Base-by-base conservation (phyloP, 2,113 vertebrate genomes). In the Corapipo altera region DNA sequence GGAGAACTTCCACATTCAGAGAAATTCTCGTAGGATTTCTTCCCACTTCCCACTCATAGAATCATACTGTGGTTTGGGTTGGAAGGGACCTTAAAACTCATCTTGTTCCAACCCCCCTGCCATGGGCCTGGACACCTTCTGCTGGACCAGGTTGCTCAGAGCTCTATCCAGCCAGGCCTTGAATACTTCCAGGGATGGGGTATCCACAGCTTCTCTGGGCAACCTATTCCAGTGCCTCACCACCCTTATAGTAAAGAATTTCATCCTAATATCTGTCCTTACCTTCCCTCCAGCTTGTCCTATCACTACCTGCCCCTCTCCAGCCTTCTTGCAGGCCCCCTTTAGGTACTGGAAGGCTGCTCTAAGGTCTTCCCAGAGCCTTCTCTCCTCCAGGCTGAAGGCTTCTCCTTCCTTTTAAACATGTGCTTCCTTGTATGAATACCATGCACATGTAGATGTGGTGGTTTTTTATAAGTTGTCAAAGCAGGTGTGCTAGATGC, bases 381-480 rank as follows among this genome's bases (percentile, higher is more conserved):
- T 75, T 67, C 32, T 58, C 27, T 82, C 58, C 48, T 49, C 32
- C 49, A 57, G 57, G 35, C 7, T 77, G 65, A 71, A 33, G 32
- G 32, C 6, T 71, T 43, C 46, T 77, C 23, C 55, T 76, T 80
- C 46, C 55, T 74, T 92, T 91, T 28, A 24, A 84, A 30, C 8
- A 3, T 21, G 20, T 26, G 26, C 66, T 86, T 67, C 35, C 67
- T n/a, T 12, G 37, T 64, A 0, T 10, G 44, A 75, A 15, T 0
- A 2, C 65, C 55, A 39, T 0, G 1, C 5, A 1, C 9, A 1
- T 11, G 17, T 46, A 59, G 32, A 58, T n/a, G 30, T 20, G 44
- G 8, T 28, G 2, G 2, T 67, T 59, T 73, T 75, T 49, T 43
- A 7, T 0, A 28, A 48, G 37, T 15, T 48, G 37, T 67, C 72